phyloP scores from a whole-genome alignment of 2,888 invertebrate genomes.

The Zele albiditarsus region DNA sequence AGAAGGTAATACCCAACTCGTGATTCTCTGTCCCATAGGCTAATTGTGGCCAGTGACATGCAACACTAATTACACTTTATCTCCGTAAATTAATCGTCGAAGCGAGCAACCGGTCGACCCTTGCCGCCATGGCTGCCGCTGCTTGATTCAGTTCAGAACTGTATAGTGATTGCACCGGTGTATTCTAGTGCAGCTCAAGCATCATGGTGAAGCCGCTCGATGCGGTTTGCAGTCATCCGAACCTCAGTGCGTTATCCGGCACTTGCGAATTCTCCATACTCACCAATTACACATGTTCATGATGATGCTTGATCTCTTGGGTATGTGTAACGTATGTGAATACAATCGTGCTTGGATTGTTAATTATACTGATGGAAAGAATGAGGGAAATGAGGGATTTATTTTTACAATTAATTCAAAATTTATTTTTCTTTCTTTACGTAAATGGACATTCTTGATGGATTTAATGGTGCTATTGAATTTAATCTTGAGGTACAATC shows the following conservation, averaged over 20 bases:
- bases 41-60: slow-evolving; percentile 64
- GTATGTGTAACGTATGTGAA: slow-evolving; percentile 8
- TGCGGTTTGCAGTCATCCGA: slow-evolving; percentile 46
- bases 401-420: too few relatives aligned
- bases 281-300: slow-evolving; percentile 39
- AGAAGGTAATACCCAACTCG: slow-evolving; percentile 30
- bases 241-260: slow-evolving; percentile 20
- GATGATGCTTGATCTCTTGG: slow-evolving; percentile 22
- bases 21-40: slow-evolving; percentile 50
- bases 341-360: neutral
- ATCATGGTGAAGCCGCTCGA: slow-evolving; percentile 56
- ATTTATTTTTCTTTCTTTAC: too few relatives aligned
- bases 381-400: neutral
- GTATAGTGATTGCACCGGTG: slow-evolving; percentile 57
- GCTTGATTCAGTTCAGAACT: slow-evolving; percentile 48
- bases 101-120: slow-evolving; percentile 33
- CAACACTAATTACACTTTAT: slow-evolving; percentile 66
- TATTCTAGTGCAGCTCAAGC: slow-evolving; percentile 56
- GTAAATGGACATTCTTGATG: too few relatives aligned
- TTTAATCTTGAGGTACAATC: too few relatives aligned
- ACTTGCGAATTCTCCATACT: slow-evolving; percentile 30
- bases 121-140: neutral
- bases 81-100: slow-evolving; percentile 65
- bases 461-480: too few relatives aligned
- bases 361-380: neutral